Evolutionary conservation across 2,797 vertebrate genomes (phyloP).

Genomic region (Lutra lutra): DNA sequence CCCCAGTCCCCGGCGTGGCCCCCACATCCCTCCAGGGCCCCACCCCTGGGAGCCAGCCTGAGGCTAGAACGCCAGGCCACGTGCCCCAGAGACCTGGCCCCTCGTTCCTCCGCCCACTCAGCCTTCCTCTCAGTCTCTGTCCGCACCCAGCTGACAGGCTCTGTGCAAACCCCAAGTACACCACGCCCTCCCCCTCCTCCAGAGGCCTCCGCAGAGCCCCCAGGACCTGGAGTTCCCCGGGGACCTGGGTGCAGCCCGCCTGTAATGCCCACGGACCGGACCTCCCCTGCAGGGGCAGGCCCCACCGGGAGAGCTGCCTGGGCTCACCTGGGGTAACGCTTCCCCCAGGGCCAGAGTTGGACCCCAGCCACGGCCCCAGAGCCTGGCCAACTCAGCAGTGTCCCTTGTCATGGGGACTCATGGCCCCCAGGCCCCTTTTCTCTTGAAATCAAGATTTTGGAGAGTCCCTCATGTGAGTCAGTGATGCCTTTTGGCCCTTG

Average conservation of each 20-base stretch:
- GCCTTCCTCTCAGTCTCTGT: neutral
- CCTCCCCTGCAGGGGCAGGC: neutral
- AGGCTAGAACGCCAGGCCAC: accelerated
- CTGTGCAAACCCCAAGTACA: neutral
- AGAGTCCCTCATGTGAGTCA: neutral
- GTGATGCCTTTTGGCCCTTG: too few species aligned
- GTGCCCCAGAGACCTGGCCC: neutral
- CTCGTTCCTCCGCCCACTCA: accelerated
- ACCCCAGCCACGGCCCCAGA: neutral
- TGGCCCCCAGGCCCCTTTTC: neutral
- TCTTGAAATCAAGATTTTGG: neutral
- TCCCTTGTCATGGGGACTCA: neutral
- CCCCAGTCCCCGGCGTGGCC: neutral
- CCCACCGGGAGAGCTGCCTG: neutral
- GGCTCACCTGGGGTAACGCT: neutral
- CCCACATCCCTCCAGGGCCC: neutral
- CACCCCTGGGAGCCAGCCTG: neutral
- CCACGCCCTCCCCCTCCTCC: too few species aligned
- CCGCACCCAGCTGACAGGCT: neutral
- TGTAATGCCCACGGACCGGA: accelerated
- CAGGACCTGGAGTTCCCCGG: neutral
- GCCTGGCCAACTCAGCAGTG: neutral
- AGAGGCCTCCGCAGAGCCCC: neutral
- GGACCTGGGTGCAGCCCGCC: accelerated
- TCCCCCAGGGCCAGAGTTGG: neutral